Conservation (phyloP, 2,888 invertebrate species). For the Synanthedon andrenaeformis region DNA sequence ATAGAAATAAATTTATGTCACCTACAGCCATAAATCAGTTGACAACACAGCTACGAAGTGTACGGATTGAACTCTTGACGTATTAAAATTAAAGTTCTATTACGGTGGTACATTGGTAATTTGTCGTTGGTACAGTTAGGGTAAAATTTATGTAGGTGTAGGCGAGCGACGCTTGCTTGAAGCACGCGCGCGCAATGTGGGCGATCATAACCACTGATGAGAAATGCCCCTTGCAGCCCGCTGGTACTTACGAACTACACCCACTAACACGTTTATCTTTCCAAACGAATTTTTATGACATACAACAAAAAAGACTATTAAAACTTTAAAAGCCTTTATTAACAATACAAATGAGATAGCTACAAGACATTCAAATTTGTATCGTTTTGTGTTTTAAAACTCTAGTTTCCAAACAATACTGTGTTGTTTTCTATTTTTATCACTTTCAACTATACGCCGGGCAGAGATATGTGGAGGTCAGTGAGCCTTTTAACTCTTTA, state of each 20-base stretch:
- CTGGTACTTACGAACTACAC: conserved; percentile 27
- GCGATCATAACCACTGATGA: conserved; percentile 48
- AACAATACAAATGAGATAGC: too few relatives aligned
- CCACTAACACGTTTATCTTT: conserved; percentile 18
- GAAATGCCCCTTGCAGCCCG: conserved; percentile 33
- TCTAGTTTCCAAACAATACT: not conserved
- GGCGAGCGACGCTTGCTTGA: conserved; percentile 34
- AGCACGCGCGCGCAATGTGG: conserved; percentile 37
- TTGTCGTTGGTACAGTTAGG: conserved; percentile 57
- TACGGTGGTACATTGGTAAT: conserved; percentile 36
- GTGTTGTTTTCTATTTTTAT: conserved; percentile 6
- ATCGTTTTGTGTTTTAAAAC: too few relatives aligned
- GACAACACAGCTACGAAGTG: not conserved
- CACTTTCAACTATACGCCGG: conserved; percentile 9
- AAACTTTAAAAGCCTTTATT: not conserved
- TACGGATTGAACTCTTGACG: not conserved
- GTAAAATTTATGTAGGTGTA: conserved; percentile 50
- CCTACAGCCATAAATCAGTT: not conserved
- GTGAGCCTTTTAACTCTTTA: conserved; percentile 15
- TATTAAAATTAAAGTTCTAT: conserved; percentile 40
- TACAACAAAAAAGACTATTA: conserved; percentile 26
- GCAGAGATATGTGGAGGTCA: conserved; percentile 17
- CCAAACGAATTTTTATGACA: conserved; percentile 31
- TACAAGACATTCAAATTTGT: too few relatives aligned
- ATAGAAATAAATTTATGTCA: not conserved